Evolutionary conservation across 2,113 vertebrate genomes (phyloP).

Genomic region (Hystrix cristata): DNA sequence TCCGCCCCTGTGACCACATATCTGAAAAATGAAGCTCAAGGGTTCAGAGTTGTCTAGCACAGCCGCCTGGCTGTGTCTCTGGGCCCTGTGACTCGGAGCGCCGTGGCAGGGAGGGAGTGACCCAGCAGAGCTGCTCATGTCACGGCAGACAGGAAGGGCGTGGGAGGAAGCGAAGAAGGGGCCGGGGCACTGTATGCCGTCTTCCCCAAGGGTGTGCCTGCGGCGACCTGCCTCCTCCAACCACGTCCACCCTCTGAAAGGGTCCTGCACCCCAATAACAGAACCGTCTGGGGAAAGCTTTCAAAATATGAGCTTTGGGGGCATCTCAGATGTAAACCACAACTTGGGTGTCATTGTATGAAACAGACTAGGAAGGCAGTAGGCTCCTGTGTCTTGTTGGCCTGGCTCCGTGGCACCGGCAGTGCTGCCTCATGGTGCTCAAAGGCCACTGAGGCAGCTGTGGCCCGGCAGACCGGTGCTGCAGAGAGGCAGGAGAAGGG

Average conservation of each 20-base stretch:
- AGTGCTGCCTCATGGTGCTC: background rate
- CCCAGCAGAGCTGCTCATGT: no score
- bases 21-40: background rate
- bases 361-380: background rate
- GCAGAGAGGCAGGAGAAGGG: background rate
- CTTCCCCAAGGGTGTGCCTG: background rate
- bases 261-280: background rate
- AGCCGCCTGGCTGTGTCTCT: background rate
- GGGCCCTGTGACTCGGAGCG: no score
- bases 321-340: background rate
- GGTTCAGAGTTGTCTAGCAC: no score
- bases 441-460: background rate
- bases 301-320: background rate
- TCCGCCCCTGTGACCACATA: background rate
- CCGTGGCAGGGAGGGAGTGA: no score
- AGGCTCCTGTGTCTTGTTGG: background rate
- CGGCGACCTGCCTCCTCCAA: background rate
- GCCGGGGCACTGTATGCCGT: background rate
- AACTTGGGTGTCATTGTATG: background rate
- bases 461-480: background rate
- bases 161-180: background rate
- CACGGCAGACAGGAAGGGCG: background rate
- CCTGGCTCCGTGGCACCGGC: rapidly evolving
- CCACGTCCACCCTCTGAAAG: background rate
- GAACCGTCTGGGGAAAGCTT: background rate